Base-by-base conservation (phyloP, 1,140 invertebrate species). In the Patella vulgata region DNA sequence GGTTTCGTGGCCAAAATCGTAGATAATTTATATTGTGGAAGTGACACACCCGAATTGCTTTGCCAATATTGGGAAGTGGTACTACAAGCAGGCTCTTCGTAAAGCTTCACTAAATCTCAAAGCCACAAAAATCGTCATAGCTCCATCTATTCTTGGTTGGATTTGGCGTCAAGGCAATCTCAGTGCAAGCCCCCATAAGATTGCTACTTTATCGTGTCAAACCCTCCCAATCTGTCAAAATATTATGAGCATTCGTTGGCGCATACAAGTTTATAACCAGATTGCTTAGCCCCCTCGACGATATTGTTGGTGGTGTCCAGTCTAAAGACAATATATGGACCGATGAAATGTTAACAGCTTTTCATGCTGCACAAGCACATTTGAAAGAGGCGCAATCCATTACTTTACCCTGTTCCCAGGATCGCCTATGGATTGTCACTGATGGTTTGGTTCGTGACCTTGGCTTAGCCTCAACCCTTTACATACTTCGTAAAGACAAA, bases 391-490 rank as follows among this genome's bases (percentile, higher is more conserved):
- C 48, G 31, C 59, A 65, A 39, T 25, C 59, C 9, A 69, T 71
- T 28, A 12, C 39, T 1, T 33, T 75, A 11, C 68, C 73, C 14
- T 11, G 47, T 28, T 12, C 43, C 17, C 19, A 27, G 19, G 66
- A 73, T 46, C 21, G 59, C 30, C 40, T 65, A 12, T 73, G 68
- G 63, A 73, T 73, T 40, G 63, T 75, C 0, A 73, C 71, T 3
- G 66, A 71, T 64, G 67, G 67, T 19, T 57, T 68, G 1, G 55
- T 71, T 8, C 44, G 27, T 6, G 61, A 52, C 36, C 51, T 23
- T 21, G 71, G 61, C n/a, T 52, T 68, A 28, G 65, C 56, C 12
- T 62, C 59, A 12, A 71, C 63, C 1, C 30, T 66, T 14, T 66
- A 70, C 40, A 36, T 70, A 1, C 63, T 25, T 1, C 47, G 71